phyloP scores from a whole-genome alignment of 23 tunicate genomes.

The Ciona savignyi region DNA sequence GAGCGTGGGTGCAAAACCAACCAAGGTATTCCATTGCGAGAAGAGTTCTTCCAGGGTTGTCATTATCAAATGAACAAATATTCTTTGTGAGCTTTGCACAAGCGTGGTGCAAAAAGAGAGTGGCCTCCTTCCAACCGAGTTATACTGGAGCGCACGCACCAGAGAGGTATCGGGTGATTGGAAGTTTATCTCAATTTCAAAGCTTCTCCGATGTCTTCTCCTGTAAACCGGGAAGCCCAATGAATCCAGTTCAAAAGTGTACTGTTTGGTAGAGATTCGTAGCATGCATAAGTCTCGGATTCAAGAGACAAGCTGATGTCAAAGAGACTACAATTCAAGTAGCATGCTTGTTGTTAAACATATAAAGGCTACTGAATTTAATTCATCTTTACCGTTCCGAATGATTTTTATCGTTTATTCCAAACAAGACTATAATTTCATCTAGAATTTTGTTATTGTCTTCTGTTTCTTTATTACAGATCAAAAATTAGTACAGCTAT shows the following conservation, averaged over 20 bases:
- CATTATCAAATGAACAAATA: conserved; percentile 31
- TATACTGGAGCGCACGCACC: conserved; percentile 36
- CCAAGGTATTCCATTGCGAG: neutral
- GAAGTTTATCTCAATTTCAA: conserved; percentile 16
- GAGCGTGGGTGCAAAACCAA: neutral
- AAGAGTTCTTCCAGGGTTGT: conserved; percentile 7
- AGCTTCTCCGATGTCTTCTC: conserved; percentile 47
- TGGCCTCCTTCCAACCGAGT: conserved; percentile 4
- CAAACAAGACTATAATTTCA: too few species aligned
- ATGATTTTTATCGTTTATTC: too few species aligned
- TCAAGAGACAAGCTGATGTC: too few species aligned
- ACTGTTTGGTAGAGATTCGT: conserved; percentile 46
- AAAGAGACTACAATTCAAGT: too few species aligned
- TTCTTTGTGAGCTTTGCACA: conserved; percentile 70
- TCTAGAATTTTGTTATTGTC: too few species aligned
- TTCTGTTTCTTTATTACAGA: too few species aligned
- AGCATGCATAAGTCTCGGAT: too few species aligned
- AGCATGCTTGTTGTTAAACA: too few species aligned
- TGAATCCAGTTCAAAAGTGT: conserved; percentile 54
- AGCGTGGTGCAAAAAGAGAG: conserved; percentile 62
- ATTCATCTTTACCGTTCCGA: too few species aligned
- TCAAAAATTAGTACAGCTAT: too few species aligned
- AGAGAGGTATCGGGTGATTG: conserved; percentile 48
- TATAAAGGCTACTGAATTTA: too few species aligned
- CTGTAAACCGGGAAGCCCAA: conserved; percentile 43